These are phyloP conservation scores for Eupithecia subumbrata DNA, from an alignment of 2,888 invertebrate species.

Conservation along the genomic window DNA sequence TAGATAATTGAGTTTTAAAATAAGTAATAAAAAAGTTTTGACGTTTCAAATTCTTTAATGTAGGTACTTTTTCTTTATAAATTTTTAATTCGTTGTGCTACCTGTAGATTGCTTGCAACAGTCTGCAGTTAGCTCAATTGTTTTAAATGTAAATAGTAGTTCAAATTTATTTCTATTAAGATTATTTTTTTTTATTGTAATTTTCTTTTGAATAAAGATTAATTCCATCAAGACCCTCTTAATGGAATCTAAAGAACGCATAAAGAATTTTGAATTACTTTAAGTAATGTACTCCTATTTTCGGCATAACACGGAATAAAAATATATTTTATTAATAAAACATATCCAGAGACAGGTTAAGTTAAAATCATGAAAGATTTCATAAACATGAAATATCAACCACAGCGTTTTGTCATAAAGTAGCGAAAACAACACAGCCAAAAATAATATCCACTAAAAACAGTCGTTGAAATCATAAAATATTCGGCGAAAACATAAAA, in stretches of 20 bases:
- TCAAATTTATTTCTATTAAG: no score
- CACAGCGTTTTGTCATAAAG: neutral
- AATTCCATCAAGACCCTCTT: no score
- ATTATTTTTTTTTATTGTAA: no score
- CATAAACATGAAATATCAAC: slow-evolving; percentile 2
- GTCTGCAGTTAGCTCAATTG: no score
- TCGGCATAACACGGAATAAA: neutral
- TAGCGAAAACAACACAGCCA: neutral
- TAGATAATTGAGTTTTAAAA: no score
- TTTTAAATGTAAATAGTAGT: no score
- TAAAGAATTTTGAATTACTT: neutral
- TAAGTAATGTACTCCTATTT: neutral
- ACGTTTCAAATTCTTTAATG: no score
- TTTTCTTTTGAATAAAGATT: no score
- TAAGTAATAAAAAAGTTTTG: no score
- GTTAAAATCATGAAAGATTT: neutral
- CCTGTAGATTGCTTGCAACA: no score
- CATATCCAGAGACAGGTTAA: neutral
- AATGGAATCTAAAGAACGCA: neutral
- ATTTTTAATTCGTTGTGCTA: no score
- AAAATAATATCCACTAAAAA: neutral
- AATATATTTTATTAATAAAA: neutral
- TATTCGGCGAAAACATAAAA: slow-evolving; percentile 16
- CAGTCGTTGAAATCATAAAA: slow-evolving; percentile 12
- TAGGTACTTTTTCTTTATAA: no score